Evolutionary conservation across 1,140 invertebrate species (phyloP).

Genomic region (Muscidifurax raptorellus): DNA sequence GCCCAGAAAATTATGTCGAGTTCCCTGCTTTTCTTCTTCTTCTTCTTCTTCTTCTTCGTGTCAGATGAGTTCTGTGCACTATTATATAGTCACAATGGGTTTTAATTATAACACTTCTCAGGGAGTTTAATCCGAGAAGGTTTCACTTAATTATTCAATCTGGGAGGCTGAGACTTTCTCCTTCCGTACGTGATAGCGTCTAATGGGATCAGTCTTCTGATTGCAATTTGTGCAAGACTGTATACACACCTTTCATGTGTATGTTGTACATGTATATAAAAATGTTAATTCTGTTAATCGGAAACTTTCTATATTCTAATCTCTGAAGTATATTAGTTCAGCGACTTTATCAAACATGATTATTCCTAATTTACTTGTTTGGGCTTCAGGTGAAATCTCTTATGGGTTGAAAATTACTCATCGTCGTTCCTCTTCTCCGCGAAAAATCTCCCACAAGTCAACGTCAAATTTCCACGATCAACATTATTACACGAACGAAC

Average conservation of each 20-base stretch:
- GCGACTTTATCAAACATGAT: neutral
- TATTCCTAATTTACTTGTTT: neutral
- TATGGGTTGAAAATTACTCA: no score
- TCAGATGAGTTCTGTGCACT: neutral
- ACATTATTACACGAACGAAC: neutral
- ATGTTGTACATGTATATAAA: neutral
- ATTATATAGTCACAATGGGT: neutral
- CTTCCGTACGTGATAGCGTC: slow-evolving; percentile 11
- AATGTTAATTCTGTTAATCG: neutral
- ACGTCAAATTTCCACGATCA: neutral
- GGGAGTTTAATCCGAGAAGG: slow-evolving; percentile 9
- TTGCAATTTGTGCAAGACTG: neutral
- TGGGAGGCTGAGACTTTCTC: slow-evolving; percentile 3
- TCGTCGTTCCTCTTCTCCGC: no score
- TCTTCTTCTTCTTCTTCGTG: neutral
- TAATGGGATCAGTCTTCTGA: slow-evolving; percentile 17
- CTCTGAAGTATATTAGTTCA: neutral
- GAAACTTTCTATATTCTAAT: slow-evolving; percentile 17
- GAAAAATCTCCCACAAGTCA: no score
- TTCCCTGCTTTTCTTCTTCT: neutral
- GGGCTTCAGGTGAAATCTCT: no score
- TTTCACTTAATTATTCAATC: slow-evolving; percentile 40
- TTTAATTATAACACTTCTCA: slow-evolving; percentile 31
- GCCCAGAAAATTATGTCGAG: neutral
- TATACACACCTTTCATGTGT: neutral